Percentiles rank a stretch among this genome's conserved stretches.
phyloP scores from a whole-genome alignment of 2,888 invertebrate species.

The Sarcophaga carnaria region DNA sequence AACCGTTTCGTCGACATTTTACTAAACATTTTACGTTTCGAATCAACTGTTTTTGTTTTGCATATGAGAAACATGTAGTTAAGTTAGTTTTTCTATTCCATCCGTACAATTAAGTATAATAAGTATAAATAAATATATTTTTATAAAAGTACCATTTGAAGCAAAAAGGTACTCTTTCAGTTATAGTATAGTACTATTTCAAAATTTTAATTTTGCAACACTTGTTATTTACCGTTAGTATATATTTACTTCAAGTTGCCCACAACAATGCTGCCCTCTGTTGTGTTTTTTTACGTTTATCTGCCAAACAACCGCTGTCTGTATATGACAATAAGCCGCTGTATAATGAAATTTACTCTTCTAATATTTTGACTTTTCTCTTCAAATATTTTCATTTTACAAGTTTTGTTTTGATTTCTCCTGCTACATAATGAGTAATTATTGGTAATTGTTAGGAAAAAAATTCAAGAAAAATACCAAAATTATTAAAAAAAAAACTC shows the following conservation, averaged over 20 bases:
- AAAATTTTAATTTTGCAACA: no score
- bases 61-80: no score
- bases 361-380: slow-evolving; percentile 29
- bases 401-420: slow-evolving; percentile 57
- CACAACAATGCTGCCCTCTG: not conserved
- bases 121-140: no score
- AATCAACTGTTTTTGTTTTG: no score
- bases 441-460: slow-evolving; percentile 44
- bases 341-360: not conserved
- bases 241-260: not conserved
- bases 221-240: no score
- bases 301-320: slow-evolving; percentile 28
- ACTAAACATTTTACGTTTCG: no score
- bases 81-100: no score
- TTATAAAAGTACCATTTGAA: no score
- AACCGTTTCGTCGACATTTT: no score
- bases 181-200: no score
- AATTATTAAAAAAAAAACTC: slow-evolving; percentile 7
- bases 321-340: not conserved
- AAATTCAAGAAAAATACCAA: slow-evolving; percentile 12
- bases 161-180: no score
- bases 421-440: slow-evolving; percentile 60
- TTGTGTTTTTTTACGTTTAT: not conserved
- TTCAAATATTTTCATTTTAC: not conserved
- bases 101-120: no score